Conservation (phyloP, 30 jellyfish, hydroid and myxozoan species). For the Nemopilema nomurai region DNA sequence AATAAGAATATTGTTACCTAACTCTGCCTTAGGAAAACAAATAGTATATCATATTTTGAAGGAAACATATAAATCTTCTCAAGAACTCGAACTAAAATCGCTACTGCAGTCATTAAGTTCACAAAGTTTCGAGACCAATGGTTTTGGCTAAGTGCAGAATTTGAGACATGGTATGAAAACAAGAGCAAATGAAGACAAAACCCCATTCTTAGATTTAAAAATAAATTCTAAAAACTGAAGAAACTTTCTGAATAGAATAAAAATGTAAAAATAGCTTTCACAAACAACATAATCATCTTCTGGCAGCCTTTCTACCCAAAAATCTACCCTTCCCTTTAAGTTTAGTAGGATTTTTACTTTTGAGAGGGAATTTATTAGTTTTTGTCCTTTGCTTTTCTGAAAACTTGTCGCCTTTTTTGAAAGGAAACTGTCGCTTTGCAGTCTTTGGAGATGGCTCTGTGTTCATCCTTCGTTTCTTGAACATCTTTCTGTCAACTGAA, state of each 20-base stretch:
- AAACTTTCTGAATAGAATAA: neutral
- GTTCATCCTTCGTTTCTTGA: slow-evolving; percentile 1
- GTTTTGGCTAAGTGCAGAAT: no score
- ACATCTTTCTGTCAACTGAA: slow-evolving; percentile 26
- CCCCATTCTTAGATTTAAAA: neutral
- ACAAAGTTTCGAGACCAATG: no score
- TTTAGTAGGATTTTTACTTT: neutral
- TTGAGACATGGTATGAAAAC: neutral
- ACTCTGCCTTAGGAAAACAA: no score
- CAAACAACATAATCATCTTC: neutral
- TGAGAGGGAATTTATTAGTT: neutral
- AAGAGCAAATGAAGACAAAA: neutral
- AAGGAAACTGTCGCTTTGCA: neutral
- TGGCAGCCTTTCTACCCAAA: slow-evolving; percentile 24
- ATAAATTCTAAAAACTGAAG: neutral
- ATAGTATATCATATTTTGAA: no score
- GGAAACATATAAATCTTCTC: no score
- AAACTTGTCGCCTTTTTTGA: neutral
- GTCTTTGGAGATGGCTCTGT: neutral
- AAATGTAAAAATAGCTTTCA: no score
- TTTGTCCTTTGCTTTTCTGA: neutral
- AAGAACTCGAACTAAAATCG: no score
- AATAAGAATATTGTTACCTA: no score
- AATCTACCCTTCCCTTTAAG: slow-evolving; percentile 9
- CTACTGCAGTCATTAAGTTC: no score